A percentile compares a stretch with the other conserved stretches of the same genome.
phyloP scores from a whole-genome alignment of 1,140 invertebrate genomes.

The Eumeta japonica region DNA sequence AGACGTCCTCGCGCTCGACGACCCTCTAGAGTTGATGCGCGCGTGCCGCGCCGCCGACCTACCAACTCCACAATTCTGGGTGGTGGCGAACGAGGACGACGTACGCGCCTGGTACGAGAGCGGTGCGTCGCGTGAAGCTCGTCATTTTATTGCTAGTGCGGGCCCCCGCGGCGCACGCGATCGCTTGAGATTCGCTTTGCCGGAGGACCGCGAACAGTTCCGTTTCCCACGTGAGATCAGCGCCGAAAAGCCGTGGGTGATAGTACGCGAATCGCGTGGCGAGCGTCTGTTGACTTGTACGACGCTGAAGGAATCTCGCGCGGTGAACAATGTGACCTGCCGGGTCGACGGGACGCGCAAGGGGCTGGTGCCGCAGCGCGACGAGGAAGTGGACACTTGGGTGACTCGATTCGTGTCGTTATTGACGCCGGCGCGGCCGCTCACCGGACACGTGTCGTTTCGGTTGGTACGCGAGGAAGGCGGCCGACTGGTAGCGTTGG shows the following conservation, averaged over 20 bases:
- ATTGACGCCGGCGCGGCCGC: conserved; percentile 60
- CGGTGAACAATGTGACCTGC: conserved; percentile 78
- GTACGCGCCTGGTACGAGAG: conserved; percentile 68
- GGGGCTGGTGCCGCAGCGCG: conserved; percentile 67
- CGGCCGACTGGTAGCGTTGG: conserved; percentile 57
- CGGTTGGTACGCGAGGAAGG: conserved; percentile 62
- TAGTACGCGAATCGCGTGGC: conserved; percentile 70
- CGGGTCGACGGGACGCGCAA: conserved; percentile 65
- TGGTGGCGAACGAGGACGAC: conserved; percentile 66
- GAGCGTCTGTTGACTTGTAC: conserved; percentile 77
- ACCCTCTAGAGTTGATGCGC: conserved; percentile 69
- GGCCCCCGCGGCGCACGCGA: conserved; percentile 71
- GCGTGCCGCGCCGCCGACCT: conserved; percentile 65
- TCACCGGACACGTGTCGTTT: conserved; percentile 76
- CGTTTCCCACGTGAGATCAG: conserved; percentile 68
- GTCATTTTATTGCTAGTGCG: conserved; percentile 69
- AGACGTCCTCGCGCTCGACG: conserved; percentile 71
- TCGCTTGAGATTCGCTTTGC: conserved; percentile 66
- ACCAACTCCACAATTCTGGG: conserved; percentile 63
- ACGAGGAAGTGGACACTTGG: conserved; percentile 69
- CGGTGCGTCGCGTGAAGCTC: conserved; percentile 60
- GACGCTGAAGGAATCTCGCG: conserved; percentile 70
- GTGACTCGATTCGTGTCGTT: conserved; percentile 68
- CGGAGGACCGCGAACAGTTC: conserved; percentile 61
- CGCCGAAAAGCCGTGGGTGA: conserved; percentile 72